phyloP scores from a whole-genome alignment of 2,797 vertebrate species.

The Eospalax fontanierii region DNA sequence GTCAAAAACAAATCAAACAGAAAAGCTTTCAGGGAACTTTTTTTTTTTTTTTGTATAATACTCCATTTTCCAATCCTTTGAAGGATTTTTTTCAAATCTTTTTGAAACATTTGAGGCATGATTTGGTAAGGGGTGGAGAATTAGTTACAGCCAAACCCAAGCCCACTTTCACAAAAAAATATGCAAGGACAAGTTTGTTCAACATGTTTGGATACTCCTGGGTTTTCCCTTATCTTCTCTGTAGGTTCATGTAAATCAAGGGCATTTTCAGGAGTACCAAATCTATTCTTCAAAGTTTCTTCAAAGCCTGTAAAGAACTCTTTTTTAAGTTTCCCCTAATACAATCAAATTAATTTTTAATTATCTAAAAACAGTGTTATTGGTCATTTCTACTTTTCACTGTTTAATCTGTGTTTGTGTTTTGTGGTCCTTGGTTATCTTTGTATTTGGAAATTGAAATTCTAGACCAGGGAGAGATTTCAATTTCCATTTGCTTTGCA shows the following conservation, averaged over 20 bases:
- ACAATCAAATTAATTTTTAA: not conserved
- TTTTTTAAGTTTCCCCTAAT: not conserved
- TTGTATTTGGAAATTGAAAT: conserved; percentile 12
- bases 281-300: not conserved
- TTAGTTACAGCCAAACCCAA: not conserved
- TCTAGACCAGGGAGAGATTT: not conserved
- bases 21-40: conserved; percentile 6
- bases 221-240: no score
- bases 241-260: not conserved
- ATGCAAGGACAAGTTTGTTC: not conserved
- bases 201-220: no score
- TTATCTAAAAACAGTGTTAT: not conserved
- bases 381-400: no score
- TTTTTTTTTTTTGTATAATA: not conserved
- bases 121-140: not conserved
- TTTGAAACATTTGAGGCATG: conserved; percentile 20
- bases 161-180: not conserved
- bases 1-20: conserved; percentile 15
- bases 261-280: not conserved
- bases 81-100: not conserved
- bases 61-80: conserved; percentile 53
- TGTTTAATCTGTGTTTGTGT: no score
- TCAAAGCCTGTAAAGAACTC: no score
- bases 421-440: no score
- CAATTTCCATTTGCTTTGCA: not conserved